phyloP scores from a whole-genome alignment of 2,113 vertebrate species.

The human (Homo sapiens) region DNA sequence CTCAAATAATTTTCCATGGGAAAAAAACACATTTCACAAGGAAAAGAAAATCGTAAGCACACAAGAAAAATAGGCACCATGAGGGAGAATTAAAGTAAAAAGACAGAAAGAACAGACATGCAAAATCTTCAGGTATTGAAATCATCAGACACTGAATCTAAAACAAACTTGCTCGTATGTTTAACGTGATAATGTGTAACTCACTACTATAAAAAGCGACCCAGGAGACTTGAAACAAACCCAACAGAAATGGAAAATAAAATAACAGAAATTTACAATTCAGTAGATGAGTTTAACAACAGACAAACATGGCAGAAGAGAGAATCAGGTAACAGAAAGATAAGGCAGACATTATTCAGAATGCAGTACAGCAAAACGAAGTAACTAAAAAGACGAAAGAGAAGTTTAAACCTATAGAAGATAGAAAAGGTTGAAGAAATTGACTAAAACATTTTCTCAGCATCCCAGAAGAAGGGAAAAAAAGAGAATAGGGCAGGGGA shows the following conservation, averaged over 20 bases:
- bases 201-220: background rate
- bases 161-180: background rate
- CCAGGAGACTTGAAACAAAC: background rate
- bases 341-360: no score
- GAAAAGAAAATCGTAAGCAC: background rate
- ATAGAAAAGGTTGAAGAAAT: background rate
- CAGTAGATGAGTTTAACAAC: background rate
- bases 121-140: background rate
- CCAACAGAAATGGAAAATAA: background rate
- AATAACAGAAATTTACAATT: background rate
- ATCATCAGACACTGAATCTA: background rate
- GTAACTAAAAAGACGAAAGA: background rate
- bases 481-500: background rate
- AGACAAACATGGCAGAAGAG: background rate
- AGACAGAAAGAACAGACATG: background rate
- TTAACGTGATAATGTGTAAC: background rate
- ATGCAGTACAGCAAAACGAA: background rate
- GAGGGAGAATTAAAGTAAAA: background rate
- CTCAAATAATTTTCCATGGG: background rate
- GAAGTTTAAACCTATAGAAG: background rate
- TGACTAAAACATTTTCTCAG: background rate
- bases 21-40: background rate
- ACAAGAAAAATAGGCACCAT: background rate
- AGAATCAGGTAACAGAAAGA: background rate
- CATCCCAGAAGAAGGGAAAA: background rate